Evolutionary conservation across 1,140 invertebrate species (phyloP).

Genomic region (Penaeus vannamei): DNA sequence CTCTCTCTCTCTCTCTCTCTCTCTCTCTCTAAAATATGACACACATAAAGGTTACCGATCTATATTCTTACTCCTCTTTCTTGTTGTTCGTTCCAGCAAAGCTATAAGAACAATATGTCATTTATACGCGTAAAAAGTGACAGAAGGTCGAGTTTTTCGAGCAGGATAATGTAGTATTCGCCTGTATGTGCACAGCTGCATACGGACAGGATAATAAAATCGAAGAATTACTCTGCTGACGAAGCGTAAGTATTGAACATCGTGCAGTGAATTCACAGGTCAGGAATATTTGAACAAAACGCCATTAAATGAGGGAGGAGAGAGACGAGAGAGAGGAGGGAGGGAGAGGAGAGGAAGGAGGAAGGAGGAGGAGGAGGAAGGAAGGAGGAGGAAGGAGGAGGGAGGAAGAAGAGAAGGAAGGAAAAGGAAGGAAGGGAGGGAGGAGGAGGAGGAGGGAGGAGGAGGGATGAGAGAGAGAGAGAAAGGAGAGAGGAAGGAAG

Average conservation of each 20-base stretch:
- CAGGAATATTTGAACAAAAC: too few relatives aligned
- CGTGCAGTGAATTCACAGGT: too few relatives aligned
- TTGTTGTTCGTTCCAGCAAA: too few relatives aligned
- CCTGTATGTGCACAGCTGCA: too few relatives aligned
- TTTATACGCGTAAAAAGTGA: too few relatives aligned
- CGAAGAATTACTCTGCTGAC: too few relatives aligned
- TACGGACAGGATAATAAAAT: too few relatives aligned
- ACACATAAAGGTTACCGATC: too few relatives aligned
- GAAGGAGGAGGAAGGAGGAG: background rate
- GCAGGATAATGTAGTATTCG: background rate
- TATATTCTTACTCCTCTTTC: too few relatives aligned
- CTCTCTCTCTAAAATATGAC: constrained; percentile 9
- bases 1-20: constrained; percentile 38
- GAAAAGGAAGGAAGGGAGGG: background rate
- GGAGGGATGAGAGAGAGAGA: background rate
- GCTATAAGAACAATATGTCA: too few relatives aligned
- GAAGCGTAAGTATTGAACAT: too few relatives aligned
- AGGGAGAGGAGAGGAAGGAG: background rate
- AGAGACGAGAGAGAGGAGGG: background rate
- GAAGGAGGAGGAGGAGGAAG: too few relatives aligned
- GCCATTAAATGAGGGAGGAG: background rate
- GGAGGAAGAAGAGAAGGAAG: background rate
- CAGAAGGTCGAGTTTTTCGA: background rate
- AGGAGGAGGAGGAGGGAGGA: background rate
- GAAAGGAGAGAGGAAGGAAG: background rate